A percentile compares a stretch with the other conserved stretches of the same genome.
Conservation (phyloP, 2,113 vertebrate species). For the Thunnus maccoyii region DNA sequence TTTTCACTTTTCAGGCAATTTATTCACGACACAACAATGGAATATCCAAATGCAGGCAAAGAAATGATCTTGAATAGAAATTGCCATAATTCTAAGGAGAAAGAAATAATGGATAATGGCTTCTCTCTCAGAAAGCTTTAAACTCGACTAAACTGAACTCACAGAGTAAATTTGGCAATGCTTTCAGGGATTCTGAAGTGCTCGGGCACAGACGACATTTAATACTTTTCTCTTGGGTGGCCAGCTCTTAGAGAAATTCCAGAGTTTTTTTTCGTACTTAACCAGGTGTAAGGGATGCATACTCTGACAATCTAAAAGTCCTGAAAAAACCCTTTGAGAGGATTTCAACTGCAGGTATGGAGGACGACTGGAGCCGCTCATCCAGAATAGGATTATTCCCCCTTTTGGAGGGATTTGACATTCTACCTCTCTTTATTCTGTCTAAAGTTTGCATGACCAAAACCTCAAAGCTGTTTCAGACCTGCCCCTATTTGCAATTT, state of each 20-base stretch:
- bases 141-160: conserved; percentile 47
- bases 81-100: conserved; percentile 33
- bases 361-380: conserved; percentile 43
- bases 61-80: conserved; percentile 53
- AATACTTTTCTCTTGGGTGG: conserved; percentile 68
- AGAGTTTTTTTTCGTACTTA: conserved; percentile 17
- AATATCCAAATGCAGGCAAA: conserved; percentile 48
- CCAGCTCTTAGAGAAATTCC: conserved; percentile 36
- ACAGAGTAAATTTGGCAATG: conserved; percentile 36
- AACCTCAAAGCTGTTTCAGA: conserved; percentile 45
- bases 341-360: conserved; percentile 59
- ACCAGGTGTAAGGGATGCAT: conserved; percentile 39
- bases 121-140: conserved; percentile 42
- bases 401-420: conserved; percentile 58
- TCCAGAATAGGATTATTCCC: conserved; percentile 60
- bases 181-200: conserved; percentile 43
- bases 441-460: conserved; percentile 42
- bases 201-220: conserved; percentile 28
- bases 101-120: conserved; percentile 59
- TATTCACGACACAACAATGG: conserved; percentile 55
- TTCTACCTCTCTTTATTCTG: conserved; percentile 43
- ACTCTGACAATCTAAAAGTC: conserved; percentile 54
- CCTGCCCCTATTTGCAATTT: conserved; percentile 24
- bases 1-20: conserved; percentile 59
- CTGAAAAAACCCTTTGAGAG: conserved; percentile 38